A percentile compares a stretch with the other conserved stretches of the same genome.
These are phyloP conservation scores for Mystacides longicornis DNA, from an alignment of 2,888 invertebrate genomes.

Conservation along the genomic window DNA sequence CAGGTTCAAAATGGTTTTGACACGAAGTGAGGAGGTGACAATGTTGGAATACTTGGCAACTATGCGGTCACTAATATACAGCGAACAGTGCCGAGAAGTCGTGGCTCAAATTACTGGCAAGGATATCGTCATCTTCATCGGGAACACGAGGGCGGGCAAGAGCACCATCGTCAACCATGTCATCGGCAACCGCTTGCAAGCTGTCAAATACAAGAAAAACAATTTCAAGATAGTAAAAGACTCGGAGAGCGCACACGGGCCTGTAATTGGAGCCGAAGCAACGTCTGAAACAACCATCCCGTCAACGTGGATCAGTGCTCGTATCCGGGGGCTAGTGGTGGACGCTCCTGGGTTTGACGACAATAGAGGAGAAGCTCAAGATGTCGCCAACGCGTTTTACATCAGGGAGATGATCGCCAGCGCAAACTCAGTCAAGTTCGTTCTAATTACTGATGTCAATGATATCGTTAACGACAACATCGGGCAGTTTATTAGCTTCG, in stretches of 20 bases:
- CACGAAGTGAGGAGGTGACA: not conserved
- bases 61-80: slow-evolving; percentile 1
- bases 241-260: not conserved
- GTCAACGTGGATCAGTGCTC: not conserved
- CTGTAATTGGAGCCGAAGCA: not conserved
- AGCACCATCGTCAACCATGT: slow-evolving; percentile 1
- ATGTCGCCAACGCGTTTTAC: slow-evolving; percentile 3
- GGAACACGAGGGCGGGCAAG: not conserved
- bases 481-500: not conserved
- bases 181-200: not conserved
- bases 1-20: no score
- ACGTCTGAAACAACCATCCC: not conserved
- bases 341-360: slow-evolving; percentile 5
- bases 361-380: slow-evolving; percentile 5
- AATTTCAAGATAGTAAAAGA: not conserved
- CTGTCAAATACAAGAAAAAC: not conserved
- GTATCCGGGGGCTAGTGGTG: not conserved
- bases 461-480: not conserved
- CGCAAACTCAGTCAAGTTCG: slow-evolving; percentile 3
- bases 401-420: slow-evolving; percentile 3
- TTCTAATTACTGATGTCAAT: slow-evolving; percentile 3
- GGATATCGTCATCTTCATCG: slow-evolving; percentile 1
- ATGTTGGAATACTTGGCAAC: not conserved
- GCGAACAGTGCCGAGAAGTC: not conserved
- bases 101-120: not conserved